Evolutionary conservation across 2,797 vertebrate genomes (phyloP), one percentile per base, ranked within the genome.

Genomic region (Sebastes baramenuke): DNA sequence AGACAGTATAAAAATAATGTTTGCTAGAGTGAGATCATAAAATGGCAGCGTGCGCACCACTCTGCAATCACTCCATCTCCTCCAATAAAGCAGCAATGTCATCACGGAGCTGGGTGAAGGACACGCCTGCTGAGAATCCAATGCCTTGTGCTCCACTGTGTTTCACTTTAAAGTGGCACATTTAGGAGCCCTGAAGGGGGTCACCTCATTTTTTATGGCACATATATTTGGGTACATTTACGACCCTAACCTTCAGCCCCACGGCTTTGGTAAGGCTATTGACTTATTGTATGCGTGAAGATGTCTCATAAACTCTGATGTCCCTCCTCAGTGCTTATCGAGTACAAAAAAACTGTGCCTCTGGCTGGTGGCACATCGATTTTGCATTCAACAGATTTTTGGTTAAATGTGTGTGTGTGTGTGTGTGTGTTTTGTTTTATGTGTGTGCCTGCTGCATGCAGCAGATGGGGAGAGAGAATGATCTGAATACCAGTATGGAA

Each of bases 401-500:
- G 52, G 52, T n/a, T 11, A n/a, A 22, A 54, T 56, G 68, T 64
- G 72, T 69, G 55, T 58, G 54, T 58, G 52, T 55, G 22, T 60
- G 34, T 32, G 24, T 55, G 55, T 61, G 64, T 67, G 29, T 68
- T n/a, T 67, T 65, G 68, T n/a, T 52, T 52, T 18, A 22, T 54
- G 36, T 25, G 71, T 20, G 71, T 20, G 32, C 8, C 14, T 60
- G 61, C 38, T 70, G 60, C 20, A 38, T 24, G 27, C 24, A 72
- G 67, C 80, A 81, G 75, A 81, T 73, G 42, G 67, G 56, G 72
- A 54, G 73, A 88, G 76, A 85, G 64, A 85, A 84, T 89, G 80
- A 83, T 90, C 73, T 54, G 72, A 84, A 89, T 68, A 80, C 80
- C 76, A 83, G 79, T 79, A 82, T 89, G 87, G 87, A 92, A 95